phyloP scores from a whole-genome alignment of 2,888 invertebrate species.

The Xylota segnis region DNA sequence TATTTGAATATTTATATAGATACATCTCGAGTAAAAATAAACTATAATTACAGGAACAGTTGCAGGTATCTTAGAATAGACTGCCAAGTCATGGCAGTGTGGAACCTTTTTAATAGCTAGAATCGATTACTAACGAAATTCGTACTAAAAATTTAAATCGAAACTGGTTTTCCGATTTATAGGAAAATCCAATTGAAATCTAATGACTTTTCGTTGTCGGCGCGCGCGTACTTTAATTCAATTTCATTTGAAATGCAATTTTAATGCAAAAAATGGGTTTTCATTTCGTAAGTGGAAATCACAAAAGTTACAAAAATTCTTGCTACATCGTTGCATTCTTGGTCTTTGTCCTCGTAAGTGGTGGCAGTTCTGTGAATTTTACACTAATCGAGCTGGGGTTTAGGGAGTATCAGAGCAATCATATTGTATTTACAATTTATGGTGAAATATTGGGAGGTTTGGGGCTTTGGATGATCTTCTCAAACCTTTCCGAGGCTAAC shows the following conservation, averaged over 20 bases:
- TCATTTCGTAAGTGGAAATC: constrained; percentile 24
- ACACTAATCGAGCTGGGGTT: too few species aligned
- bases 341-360: not conserved
- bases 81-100: too few species aligned
- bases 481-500: too few species aligned
- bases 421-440: too few species aligned
- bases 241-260: constrained; percentile 11
- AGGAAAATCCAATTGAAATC: constrained; percentile 22
- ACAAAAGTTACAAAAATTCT: not conserved
- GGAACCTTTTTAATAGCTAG: too few species aligned
- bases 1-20: not conserved
- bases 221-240: constrained; percentile 11
- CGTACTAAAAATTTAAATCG: not conserved
- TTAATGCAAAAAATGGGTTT: constrained; percentile 1
- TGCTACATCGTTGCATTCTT: not conserved
- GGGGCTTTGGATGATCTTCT: too few species aligned
- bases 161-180: constrained; percentile 8
- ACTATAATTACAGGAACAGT: not conserved
- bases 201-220: not conserved
- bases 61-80: too few species aligned
- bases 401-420: too few species aligned
- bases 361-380: too few species aligned
- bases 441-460: too few species aligned
- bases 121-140: not conserved
- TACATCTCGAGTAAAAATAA: not conserved